Evolutionary conservation across 2,888 invertebrate genomes (phyloP).

Genomic region (Protophormia terraenovae): DNA sequence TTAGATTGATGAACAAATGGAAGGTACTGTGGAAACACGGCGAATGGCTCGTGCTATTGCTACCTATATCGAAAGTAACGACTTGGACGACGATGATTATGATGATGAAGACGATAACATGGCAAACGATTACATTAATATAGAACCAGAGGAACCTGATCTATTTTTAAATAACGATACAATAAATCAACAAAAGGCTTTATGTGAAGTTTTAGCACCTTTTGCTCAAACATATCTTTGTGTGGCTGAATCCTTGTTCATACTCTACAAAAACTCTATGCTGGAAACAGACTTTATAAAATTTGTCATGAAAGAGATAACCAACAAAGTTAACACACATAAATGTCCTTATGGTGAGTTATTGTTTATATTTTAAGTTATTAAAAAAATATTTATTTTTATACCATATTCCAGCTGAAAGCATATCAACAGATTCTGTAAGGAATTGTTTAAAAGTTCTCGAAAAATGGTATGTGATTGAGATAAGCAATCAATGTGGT

Average conservation of each 20-base stretch:
- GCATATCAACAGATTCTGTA: conserved; percentile 92
- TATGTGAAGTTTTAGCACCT: conserved; percentile 85
- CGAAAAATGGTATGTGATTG: conserved; percentile 90
- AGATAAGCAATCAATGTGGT: conserved; percentile 82
- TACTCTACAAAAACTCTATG: conserved; percentile 81
- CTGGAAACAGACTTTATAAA: conserved; percentile 87
- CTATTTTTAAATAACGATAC: conserved; percentile 75
- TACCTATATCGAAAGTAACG: conserved; percentile 70
- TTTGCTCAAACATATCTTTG: conserved; percentile 88
- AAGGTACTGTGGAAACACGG: conserved; percentile 70
- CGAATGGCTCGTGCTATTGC: conserved; percentile 75
- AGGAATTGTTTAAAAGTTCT: conserved; percentile 91
- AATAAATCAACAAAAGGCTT: conserved; percentile 82
- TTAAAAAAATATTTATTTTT: background rate
- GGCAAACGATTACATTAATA: conserved; percentile 58
- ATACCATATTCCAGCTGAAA: conserved; percentile 90
- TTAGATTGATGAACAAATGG: conserved; percentile 75
- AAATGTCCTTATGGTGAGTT: conserved; percentile 85
- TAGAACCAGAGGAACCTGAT: conserved; percentile 69
- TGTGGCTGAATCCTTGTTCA: conserved; percentile 83
- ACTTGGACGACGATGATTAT: conserved; percentile 70
- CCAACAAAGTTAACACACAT: conserved; percentile 84
- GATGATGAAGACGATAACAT: conserved; percentile 50
- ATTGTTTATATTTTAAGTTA: background rate
- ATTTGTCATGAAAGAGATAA: conserved; percentile 85